phyloP scores from a whole-genome alignment of 2,888 invertebrate genomes.

The Spatulosminthurus flaviceps region DNA sequence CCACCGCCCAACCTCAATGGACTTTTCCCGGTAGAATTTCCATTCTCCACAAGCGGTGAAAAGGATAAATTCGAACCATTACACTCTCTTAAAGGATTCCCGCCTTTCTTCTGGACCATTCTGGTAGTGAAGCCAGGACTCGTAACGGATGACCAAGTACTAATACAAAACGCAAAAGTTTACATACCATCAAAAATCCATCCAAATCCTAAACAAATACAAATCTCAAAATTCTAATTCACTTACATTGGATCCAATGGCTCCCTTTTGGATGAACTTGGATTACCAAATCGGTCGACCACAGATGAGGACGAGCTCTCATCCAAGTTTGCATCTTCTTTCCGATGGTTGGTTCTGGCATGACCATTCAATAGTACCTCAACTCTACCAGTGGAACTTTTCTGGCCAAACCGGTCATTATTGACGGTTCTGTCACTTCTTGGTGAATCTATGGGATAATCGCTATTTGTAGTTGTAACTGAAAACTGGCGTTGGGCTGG shows the following conservation, averaged over 20 bases:
- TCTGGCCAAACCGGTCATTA: not conserved
- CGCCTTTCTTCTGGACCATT: conserved; percentile 50
- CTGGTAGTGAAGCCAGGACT: conserved; percentile 61
- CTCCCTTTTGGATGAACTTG: conserved; percentile 42
- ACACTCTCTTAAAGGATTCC: conserved; percentile 51
- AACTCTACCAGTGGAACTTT: not conserved
- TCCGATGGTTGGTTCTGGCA: not conserved
- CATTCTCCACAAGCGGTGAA: not conserved
- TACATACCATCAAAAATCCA: conserved; percentile 5
- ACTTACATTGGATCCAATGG: conserved; percentile 56
- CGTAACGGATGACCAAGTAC: conserved; percentile 59
- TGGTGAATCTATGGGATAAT: not conserved
- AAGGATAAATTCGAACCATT: conserved; percentile 33
- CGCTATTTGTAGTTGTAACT: conserved; percentile 43
- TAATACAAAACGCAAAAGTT: conserved; percentile 33
- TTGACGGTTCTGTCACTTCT: not conserved
- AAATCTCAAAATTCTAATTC: not conserved
- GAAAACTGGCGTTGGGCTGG: conserved; percentile 53
- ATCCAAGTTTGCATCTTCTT: conserved; percentile 24
- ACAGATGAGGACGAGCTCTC: conserved; percentile 30
- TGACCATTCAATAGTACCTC: conserved; percentile 20
- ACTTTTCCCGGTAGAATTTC: conserved; percentile 39
- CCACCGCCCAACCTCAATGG: conserved; percentile 52
- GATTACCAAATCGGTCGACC: conserved; percentile 5
- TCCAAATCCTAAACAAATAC: no score